Conservation (phyloP, 2,113 vertebrate species). For the Atherinomorus stipes region DNA sequence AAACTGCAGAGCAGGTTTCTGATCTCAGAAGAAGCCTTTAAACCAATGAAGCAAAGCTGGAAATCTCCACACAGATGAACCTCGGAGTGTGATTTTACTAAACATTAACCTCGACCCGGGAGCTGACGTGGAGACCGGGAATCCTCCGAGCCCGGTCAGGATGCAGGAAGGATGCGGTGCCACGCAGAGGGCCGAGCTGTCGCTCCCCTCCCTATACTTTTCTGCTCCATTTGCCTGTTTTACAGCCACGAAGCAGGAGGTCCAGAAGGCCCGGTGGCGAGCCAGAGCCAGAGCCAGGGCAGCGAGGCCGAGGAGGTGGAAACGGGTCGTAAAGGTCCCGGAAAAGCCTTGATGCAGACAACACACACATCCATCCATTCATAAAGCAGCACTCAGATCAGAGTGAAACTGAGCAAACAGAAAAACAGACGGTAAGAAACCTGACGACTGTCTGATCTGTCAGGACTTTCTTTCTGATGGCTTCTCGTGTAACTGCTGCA, state of each 20-base stretch:
- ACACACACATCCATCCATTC: slow-evolving; percentile 13
- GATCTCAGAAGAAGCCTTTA: neutral
- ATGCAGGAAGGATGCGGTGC: neutral
- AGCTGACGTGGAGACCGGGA: slow-evolving; percentile 9
- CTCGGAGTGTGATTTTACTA: neutral
- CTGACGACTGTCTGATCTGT: no score
- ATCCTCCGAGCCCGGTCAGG: slow-evolving; percentile 2
- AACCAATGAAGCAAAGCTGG: slow-evolving; percentile 26
- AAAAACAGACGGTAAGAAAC: neutral
- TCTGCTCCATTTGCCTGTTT: slow-evolving; percentile 70
- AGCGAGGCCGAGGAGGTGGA: slow-evolving; percentile 27
- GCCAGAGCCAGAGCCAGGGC: no score
- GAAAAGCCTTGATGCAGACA: slow-evolving; percentile 27
- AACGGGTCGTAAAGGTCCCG: slow-evolving; percentile 44
- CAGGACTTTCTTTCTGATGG: no score
- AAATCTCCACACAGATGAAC: neutral
- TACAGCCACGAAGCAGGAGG: slow-evolving; percentile 40
- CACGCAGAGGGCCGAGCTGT: neutral
- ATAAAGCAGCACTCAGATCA: neutral
- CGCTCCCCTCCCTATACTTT: slow-evolving; percentile 45
- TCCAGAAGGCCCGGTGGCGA: slow-evolving; percentile 16
- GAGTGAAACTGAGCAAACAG: neutral
- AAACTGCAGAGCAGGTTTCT: no score
- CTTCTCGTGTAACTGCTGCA: no score
- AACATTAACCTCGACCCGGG: slow-evolving; percentile 9